Evolutionary conservation across 2,888 invertebrate species (phyloP), one percentile per base, ranked within the genome.

Genomic region (Caenorhabditis sp.): DNA sequence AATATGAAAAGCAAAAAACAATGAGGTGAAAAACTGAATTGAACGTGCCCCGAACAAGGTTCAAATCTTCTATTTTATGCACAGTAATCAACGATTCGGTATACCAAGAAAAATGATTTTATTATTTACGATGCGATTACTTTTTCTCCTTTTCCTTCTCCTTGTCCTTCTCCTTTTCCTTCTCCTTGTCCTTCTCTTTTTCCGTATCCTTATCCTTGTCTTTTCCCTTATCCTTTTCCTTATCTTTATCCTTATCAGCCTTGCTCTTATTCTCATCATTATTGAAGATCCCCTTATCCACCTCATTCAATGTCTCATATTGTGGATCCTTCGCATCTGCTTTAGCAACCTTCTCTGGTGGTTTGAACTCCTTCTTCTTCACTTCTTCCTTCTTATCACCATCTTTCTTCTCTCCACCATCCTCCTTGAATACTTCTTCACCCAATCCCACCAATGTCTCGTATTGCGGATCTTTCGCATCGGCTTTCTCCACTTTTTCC

Each of bases 301-400:
- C 72, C 25, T 66, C 75, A 62, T 68, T 70, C 49, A 79, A 65
- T 23, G 79, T 79, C 43, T 79, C 74, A 63, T 77, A 79, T 36
- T 77, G 70, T 25, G 79, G 79, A 63, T 79, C 79, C 53, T 79
- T 79, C 12, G 70, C 69, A 58, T 74, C 75, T 17, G 75, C 79
- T 60, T 78, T 78, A n/a, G 53, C 60, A 14, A 63, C 64, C 56
- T 72, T 68, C 36, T 61, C 71, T 20, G 76, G 76, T 50, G 62
- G 60, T 54, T 70, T 71, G 60, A 76, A 76, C 25, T 71, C 67
- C 68, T 76, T 76, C 68, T 76, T 74, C 38, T 54, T 59, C 20
- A 49, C 59, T 12, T 17, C 38, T 56, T 56, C 56, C 23, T 58
- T 58, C 38, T 64, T 43, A 1, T n/a, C n/a, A n/a, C 52, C 27